phyloP scores from a whole-genome alignment of 2,888 invertebrate species.

The Allygus modestus region DNA sequence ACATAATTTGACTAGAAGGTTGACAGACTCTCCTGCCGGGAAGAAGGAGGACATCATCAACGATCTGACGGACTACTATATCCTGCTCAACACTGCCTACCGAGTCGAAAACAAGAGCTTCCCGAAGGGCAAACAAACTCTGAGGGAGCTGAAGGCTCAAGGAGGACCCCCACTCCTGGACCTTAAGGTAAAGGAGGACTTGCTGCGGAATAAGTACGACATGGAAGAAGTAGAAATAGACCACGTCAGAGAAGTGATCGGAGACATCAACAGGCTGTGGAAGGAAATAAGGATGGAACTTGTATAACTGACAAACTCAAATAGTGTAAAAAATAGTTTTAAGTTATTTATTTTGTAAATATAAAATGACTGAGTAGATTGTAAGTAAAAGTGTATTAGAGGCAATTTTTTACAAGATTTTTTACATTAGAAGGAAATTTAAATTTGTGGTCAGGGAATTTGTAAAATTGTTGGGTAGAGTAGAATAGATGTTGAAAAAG shows the following conservation, averaged over 20 bases:
- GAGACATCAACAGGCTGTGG: slow-evolving; percentile 29
- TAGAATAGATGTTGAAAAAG: too few relatives aligned
- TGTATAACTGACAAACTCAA: neutral
- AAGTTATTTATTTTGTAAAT: slow-evolving; percentile 38
- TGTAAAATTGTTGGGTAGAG: too few relatives aligned
- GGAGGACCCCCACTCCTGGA: slow-evolving; percentile 49
- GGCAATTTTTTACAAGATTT: neutral
- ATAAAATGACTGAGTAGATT: neutral
- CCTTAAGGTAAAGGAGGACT: slow-evolving; percentile 10
- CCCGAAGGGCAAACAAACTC: slow-evolving; percentile 42
- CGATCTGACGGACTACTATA: slow-evolving; percentile 55
- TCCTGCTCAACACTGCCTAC: slow-evolving; percentile 42
- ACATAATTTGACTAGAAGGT: slow-evolving; percentile 28
- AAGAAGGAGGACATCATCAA: slow-evolving; percentile 51
- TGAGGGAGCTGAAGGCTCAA: slow-evolving; percentile 11
- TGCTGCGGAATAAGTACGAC: slow-evolving; percentile 24
- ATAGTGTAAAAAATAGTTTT: neutral
- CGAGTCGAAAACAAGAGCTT: slow-evolving; percentile 22
- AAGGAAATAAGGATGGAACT: slow-evolving; percentile 22
- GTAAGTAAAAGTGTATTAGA: neutral
- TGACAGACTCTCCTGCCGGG: slow-evolving; percentile 13
- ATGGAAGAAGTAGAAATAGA: slow-evolving; percentile 44
- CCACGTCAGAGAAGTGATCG: slow-evolving; percentile 37
- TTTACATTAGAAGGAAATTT: too few relatives aligned
- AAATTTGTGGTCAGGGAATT: too few relatives aligned